Evolutionary conservation across 2,888 invertebrate species (phyloP).

Genomic region (Athetis lepigone): DNA sequence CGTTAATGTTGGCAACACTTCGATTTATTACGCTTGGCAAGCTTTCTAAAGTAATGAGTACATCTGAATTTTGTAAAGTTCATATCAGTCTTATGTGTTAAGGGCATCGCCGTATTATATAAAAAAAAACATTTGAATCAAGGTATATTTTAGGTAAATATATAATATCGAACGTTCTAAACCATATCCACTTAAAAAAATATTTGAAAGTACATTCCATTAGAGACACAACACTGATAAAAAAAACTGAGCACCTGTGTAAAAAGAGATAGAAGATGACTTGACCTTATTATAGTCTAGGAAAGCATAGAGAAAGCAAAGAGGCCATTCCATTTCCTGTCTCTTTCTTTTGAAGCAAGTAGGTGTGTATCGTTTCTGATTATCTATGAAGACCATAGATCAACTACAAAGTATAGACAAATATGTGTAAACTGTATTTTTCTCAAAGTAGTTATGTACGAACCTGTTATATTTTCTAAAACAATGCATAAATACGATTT

Average conservation of each 20-base stretch:
- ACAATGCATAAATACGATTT: background rate
- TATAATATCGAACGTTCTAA: conserved; percentile 14
- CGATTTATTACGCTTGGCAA: conserved; percentile 45
- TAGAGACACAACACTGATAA: background rate
- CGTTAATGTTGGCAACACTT: conserved; percentile 54
- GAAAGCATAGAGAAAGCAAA: background rate
- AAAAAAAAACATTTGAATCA: conserved; percentile 35
- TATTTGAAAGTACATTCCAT: conserved; percentile 23
- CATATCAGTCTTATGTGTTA: conserved; percentile 74
- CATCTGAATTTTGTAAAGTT: conserved; percentile 64
- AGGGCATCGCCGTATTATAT: conserved; percentile 50
- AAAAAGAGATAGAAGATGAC: conserved; percentile 9
- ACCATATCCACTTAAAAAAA: conserved; percentile 13
- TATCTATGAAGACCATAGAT: conserved; percentile 1
- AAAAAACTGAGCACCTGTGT: background rate
- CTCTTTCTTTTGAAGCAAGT: conserved; percentile 3
- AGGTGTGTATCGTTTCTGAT: background rate
- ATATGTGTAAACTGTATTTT: too few species aligned
- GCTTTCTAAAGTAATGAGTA: conserved; percentile 57
- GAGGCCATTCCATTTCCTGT: background rate
- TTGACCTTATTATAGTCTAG: background rate
- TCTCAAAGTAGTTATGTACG: too few species aligned
- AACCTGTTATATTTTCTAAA: too few species aligned
- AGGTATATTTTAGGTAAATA: conserved; percentile 47
- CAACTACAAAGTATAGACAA: too few species aligned